A percentile compares a stretch with the other conserved stretches of the same genome.
Conservation (phyloP, 2,113 vertebrate species). For the Athene noctua region DNA sequence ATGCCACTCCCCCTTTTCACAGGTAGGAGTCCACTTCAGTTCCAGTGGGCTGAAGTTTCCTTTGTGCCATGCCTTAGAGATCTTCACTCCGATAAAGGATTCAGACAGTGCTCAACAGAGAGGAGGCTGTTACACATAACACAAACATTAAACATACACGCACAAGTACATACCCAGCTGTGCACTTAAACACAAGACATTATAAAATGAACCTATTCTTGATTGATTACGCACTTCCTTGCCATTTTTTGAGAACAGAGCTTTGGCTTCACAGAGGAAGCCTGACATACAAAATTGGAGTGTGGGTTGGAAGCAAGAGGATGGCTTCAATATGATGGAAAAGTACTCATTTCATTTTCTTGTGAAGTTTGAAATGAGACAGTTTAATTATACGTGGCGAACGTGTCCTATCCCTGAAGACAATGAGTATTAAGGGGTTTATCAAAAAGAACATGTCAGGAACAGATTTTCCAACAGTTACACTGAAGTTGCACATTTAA, state of each 20-base stretch:
- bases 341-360: constrained; percentile 60
- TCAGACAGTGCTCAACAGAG: background rate
- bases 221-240: background rate
- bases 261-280: constrained; percentile 7
- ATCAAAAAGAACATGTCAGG: constrained; percentile 38
- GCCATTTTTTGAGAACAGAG: background rate
- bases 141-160: background rate
- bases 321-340: constrained; percentile 44
- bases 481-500: background rate
- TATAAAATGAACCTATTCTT: background rate
- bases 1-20: background rate
- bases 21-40: background rate
- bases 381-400: constrained; percentile 57
- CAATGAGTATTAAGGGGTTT: background rate
- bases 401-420: background rate
- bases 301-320: constrained; percentile 52
- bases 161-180: background rate
- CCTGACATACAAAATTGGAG: constrained; percentile 47
- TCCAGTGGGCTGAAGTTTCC: background rate
- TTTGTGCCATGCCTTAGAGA: background rate
- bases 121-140: background rate
- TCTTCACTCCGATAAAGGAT: background rate
- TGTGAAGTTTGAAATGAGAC: constrained; percentile 35
- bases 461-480: constrained; percentile 18
- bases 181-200: background rate